Conservation (phyloP, 2,888 invertebrate species). For the Aphidius colemani region DNA sequence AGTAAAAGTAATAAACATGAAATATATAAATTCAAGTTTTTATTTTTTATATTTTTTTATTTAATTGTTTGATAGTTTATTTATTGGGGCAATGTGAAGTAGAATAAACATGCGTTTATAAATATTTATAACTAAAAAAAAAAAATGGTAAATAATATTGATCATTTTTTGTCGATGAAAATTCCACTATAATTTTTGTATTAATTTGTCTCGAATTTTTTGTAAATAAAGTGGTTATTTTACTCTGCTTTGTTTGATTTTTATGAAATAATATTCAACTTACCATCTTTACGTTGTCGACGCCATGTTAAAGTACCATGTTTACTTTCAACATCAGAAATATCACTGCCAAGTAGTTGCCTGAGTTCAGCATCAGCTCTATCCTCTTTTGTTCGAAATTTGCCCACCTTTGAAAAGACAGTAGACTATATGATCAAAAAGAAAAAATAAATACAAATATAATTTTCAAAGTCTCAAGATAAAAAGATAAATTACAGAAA, state of each 20-base stretch:
- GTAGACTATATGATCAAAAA: slow-evolving; percentile 1
- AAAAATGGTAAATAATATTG: no score
- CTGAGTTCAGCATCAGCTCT: slow-evolving; percentile 78
- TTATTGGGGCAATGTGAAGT: neutral
- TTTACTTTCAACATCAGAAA: slow-evolving; percentile 67
- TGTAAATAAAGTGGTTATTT: no score
- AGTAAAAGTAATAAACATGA: no score
- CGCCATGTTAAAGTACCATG: slow-evolving; percentile 69
- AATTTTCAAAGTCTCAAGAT: slow-evolving; percentile 14
- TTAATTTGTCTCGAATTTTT: no score
- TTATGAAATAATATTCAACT: slow-evolving; percentile 21
- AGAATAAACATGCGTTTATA: neutral
- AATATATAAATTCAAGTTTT: no score
- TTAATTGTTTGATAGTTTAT: no score
- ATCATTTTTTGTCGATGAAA: slow-evolving; percentile 16
- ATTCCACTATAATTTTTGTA: slow-evolving; percentile 15
- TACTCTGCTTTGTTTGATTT: no score
- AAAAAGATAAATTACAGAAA: slow-evolving; percentile 25
- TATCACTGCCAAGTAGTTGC: slow-evolving; percentile 72
- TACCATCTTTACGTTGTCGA: slow-evolving; percentile 64
- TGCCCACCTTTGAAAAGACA: slow-evolving; percentile 67
- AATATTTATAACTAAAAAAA: no score
- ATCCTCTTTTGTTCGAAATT: slow-evolving; percentile 79
- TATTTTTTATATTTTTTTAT: no score
- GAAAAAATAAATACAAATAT: slow-evolving; percentile 14